phyloP scores from a whole-genome alignment of 1,140 invertebrate genomes.

The Hetaerina americana region DNA sequence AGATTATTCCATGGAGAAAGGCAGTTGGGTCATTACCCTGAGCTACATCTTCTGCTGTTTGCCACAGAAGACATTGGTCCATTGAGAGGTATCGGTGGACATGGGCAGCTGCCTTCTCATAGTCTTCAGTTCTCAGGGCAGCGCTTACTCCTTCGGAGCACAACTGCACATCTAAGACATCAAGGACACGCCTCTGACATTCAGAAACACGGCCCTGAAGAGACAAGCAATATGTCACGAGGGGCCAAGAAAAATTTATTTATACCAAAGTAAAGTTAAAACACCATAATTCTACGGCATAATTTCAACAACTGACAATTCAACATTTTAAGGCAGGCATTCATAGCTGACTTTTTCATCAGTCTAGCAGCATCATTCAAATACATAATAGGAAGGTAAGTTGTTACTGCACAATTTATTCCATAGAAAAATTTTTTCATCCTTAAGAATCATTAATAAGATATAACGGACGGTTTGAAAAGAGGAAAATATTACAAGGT shows the following conservation, averaged over 20 bases:
- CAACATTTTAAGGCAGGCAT: too few species aligned
- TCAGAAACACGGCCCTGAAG: slow-evolving; percentile 78
- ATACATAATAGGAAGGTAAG: too few species aligned
- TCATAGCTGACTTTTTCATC: too few species aligned
- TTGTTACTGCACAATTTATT: too few species aligned
- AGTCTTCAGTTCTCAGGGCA: slow-evolving; percentile 81
- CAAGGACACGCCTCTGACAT: slow-evolving; percentile 88
- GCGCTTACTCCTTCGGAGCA: slow-evolving; percentile 91
- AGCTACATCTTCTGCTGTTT: slow-evolving; percentile 58
- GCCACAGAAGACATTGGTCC: slow-evolving; percentile 77
- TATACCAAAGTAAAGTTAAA: slow-evolving; percentile 5
- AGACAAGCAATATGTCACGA: not conserved
- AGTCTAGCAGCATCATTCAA: too few species aligned
- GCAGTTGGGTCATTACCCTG: slow-evolving; percentile 32
- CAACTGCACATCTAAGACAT: slow-evolving; percentile 88
- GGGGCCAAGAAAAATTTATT: not conserved
- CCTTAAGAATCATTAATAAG: too few species aligned
- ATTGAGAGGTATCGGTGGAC: slow-evolving; percentile 90
- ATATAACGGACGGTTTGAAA: too few species aligned
- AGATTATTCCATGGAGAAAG: slow-evolving; percentile 36
- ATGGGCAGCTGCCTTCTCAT: slow-evolving; percentile 87
- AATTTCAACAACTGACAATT: slow-evolving; percentile 27
- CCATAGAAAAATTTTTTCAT: too few species aligned
- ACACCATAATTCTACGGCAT: slow-evolving; percentile 23
- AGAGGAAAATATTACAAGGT: too few species aligned